These are phyloP conservation scores for Enteromius anoplus DNA, from an alignment of 2,797 vertebrate species.

Conservation along the genomic window DNA sequence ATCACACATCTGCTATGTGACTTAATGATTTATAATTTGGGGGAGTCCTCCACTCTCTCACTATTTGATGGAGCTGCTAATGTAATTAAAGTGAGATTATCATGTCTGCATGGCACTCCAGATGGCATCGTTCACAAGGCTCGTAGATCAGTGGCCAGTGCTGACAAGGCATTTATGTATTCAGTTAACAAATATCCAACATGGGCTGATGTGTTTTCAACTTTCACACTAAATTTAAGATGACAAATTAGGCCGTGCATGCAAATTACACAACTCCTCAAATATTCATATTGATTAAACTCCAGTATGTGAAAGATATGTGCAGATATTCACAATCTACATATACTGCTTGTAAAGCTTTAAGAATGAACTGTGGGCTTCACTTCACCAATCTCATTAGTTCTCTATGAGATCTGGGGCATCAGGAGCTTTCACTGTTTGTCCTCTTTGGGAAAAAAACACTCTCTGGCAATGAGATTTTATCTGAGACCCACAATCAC, in stretches of 20 bases:
- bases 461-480: background rate
- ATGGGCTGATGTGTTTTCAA: background rate
- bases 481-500: background rate
- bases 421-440: constrained; percentile 15
- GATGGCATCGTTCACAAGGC: constrained; percentile 83
- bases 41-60: constrained; percentile 82
- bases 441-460: background rate
- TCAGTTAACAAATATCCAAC: constrained; percentile 13
- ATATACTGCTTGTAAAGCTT: background rate
- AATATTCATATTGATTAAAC: background rate
- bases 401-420: constrained; percentile 39
- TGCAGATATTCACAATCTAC: background rate
- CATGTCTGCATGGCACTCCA: constrained; percentile 85
- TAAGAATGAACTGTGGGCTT: constrained; percentile 25
- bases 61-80: constrained; percentile 88
- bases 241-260: background rate
- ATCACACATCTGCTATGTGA: constrained; percentile 86
- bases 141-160: constrained; percentile 77
- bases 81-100: constrained; percentile 91
- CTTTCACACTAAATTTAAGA: background rate
- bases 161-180: constrained; percentile 67
- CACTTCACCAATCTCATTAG: constrained; percentile 49
- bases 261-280: background rate
- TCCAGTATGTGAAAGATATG: constrained; percentile 17
- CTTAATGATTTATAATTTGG: constrained; percentile 88